These are phyloP conservation scores for Lycia hirtaria DNA, from an alignment of 2,888 invertebrate genomes.

Conservation along the genomic window DNA sequence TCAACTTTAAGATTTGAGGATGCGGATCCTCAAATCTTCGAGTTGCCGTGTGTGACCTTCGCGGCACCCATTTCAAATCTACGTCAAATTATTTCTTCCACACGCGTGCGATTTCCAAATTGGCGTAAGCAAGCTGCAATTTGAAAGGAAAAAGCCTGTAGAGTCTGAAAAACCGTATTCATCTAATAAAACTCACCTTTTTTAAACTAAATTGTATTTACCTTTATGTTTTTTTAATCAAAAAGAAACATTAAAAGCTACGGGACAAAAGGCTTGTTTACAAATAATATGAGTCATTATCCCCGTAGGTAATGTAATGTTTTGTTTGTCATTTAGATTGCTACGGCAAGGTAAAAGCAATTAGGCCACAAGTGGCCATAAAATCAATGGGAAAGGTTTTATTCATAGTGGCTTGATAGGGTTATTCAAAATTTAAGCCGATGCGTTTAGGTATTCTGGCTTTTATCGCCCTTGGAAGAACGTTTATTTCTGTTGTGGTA, in stretches of 20 bases:
- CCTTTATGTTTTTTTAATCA: not conserved
- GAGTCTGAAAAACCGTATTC: too few relatives aligned
- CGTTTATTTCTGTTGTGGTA: not conserved
- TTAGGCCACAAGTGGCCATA: constrained; percentile 14
- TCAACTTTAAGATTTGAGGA: too few relatives aligned
- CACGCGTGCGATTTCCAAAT: too few relatives aligned
- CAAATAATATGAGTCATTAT: constrained; percentile 16
- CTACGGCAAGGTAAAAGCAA: constrained; percentile 20
- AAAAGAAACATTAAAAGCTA: not conserved
- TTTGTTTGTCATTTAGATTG: constrained; percentile 14
- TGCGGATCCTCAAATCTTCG: too few relatives aligned
- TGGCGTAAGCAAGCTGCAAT: too few relatives aligned
- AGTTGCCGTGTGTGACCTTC: too few relatives aligned
- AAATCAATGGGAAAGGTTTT: constrained; percentile 21
- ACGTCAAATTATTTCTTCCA: too few relatives aligned
- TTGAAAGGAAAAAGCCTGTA: too few relatives aligned
- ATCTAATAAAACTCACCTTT: too few relatives aligned
- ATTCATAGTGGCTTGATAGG: not conserved
- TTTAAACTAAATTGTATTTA: too few relatives aligned
- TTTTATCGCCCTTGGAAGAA: not conserved
- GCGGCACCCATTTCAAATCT: too few relatives aligned
- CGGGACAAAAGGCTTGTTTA: constrained; percentile 6
- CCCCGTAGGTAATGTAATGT: constrained; percentile 10
- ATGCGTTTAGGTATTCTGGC: not conserved
- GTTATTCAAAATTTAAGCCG: not conserved